Conservation (phyloP, 64 coral and sea anemone genomes). For the Stichodactyla mertensii region DNA sequence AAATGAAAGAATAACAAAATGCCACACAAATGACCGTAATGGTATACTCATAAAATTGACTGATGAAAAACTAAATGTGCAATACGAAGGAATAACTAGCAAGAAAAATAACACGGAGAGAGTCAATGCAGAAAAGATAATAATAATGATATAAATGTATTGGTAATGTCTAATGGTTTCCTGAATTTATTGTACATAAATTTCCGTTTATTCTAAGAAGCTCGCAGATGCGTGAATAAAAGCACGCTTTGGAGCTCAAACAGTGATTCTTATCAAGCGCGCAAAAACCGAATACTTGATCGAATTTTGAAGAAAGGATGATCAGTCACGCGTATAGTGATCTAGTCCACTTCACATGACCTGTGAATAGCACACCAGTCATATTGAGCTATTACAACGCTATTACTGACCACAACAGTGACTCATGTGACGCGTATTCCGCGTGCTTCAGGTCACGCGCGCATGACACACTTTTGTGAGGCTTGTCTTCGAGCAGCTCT, state of each 20-base stretch:
- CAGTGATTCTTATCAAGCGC: neutral
- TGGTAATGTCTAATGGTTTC: neutral
- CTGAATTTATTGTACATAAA: neutral
- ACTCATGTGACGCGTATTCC: neutral
- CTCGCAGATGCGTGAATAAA: neutral
- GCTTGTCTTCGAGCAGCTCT: neutral
- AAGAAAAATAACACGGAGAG: neutral
- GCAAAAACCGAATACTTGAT: neutral
- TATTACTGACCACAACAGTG: neutral
- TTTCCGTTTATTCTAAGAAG: neutral
- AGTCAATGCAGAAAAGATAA: neutral
- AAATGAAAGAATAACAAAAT: neutral
- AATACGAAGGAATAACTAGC: neutral
- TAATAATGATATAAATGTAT: neutral
- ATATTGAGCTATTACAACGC: neutral
- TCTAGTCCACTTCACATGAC: neutral
- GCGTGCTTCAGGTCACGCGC: neutral
- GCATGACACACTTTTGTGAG: neutral
- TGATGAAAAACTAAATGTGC: too few species aligned
- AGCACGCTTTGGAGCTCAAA: neutral
- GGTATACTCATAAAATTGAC: neutral
- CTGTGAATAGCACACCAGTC: neutral
- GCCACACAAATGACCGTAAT: neutral
- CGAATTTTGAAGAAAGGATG: neutral
- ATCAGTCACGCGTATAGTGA: neutral